Base-by-base conservation (phyloP, 2,113 vertebrate species). In the Chrysochloris asiatica region DNA sequence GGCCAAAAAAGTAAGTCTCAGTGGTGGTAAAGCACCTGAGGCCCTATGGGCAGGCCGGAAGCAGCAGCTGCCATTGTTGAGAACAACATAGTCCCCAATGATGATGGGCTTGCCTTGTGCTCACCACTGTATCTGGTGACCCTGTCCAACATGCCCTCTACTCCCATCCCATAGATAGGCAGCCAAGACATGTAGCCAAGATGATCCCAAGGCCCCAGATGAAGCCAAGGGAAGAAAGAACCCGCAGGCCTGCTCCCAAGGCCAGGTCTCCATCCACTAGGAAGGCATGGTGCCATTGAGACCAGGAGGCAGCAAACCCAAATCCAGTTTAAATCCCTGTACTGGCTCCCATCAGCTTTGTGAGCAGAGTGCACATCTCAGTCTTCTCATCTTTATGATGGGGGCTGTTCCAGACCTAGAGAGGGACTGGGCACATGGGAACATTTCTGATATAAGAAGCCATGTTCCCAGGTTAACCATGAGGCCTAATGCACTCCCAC, bases 71-170 rank as follows among this genome's bases (percentile, higher is more conserved):
- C 12, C 33, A 71, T 50, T 13, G 19, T 41, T 48, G 30, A 67
- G 30, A 83, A 36, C 61, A 50, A 24, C 11, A 48, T 19, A 5
- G 7, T 11, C 59, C 21, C 6, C 59, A 26, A 8, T 12, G 41
- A 61, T 28, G 33, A 33, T 21, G 43, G 4, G 24, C 33, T 30
- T 5, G 13, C 8, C 0, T 1, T 2, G 0, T 26, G 38, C 19
- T 47, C 12, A 21, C 33, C 22, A 8, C 26, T 10, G 19, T 13
- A 24, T 38, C 13, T 1, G 6, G 2, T 52, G 43, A 43, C 43
- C 61, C 11, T 13, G 16, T 65, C 63, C 5, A 6, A 33, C 33
- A 61, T 10, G 12, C 33, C 33, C 13, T n/a, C 63, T 2, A 9
- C 63, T 26, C n/a, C n/a, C n/a, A 4, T 6, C 47, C 63, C 38